Conservation (phyloP, 2,888 invertebrate genomes). For the Cataglyphis albicans region DNA sequence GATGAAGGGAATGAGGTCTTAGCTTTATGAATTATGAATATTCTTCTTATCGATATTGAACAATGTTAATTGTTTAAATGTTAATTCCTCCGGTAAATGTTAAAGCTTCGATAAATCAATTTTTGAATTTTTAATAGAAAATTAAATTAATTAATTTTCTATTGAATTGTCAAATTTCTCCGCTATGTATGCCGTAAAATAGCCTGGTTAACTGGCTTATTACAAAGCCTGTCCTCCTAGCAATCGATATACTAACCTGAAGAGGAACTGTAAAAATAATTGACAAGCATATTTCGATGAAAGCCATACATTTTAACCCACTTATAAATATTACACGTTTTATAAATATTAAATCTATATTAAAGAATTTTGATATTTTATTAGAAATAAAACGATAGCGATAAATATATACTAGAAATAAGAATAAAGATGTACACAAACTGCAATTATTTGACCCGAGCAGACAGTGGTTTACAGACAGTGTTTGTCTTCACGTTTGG, state of each 20-base stretch:
- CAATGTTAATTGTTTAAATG: conserved; percentile 21
- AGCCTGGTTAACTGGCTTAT: neutral
- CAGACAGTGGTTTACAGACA: neutral
- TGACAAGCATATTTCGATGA: neutral
- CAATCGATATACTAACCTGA: neutral
- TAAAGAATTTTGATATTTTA: neutral
- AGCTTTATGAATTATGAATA: no score
- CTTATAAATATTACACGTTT: neutral
- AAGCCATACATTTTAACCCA: neutral
- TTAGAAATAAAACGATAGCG: neutral
- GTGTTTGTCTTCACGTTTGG: neutral
- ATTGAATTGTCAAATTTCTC: conserved; percentile 5
- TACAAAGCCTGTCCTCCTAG: neutral
- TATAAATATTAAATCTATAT: neutral
- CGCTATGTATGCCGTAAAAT: neutral
- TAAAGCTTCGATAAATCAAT: conserved; percentile 7
- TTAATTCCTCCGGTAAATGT: neutral
- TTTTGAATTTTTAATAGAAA: neutral
- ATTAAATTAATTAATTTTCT: conserved; percentile 8
- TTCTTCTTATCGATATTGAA: conserved; percentile 5
- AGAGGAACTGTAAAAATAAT: neutral
- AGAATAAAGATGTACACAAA: neutral
- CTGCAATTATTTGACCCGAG: neutral
- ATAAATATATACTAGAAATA: conserved; percentile 22
- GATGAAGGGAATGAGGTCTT: neutral